phyloP scores from a whole-genome alignment of 1,140 invertebrate species.

The Drosophila santomea region DNA sequence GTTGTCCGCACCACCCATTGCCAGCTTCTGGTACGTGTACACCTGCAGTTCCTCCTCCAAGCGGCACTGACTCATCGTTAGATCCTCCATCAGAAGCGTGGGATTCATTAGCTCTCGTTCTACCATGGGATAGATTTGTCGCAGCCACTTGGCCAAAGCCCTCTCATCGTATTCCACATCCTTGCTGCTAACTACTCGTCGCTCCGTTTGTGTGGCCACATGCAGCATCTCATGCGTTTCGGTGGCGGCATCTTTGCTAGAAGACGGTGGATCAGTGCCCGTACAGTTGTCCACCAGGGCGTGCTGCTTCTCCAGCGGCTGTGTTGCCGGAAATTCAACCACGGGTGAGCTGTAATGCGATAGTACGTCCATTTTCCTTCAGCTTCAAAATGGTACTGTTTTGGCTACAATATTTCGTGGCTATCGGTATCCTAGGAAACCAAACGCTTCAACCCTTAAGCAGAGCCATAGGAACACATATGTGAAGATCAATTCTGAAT shows the following conservation, averaged over 20 bases:
- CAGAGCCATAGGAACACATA: not conserved
- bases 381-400: not conserved
- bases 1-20: conserved; percentile 53
- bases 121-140: conserved; percentile 68
- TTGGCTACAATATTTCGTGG: conserved; percentile 1
- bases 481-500: not conserved
- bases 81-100: conserved; percentile 61
- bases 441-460: not conserved
- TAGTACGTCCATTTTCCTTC: conserved; percentile 72
- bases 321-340: conserved; percentile 68
- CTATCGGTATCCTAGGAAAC: conserved; percentile 47
- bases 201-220: conserved; percentile 67
- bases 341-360: conserved; percentile 74
- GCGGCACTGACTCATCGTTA: conserved; percentile 23
- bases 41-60: conserved; percentile 65
- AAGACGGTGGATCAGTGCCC: conserved; percentile 68
- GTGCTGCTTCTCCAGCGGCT: conserved; percentile 58
- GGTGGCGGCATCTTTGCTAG: conserved; percentile 31
- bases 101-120: conserved; percentile 71
- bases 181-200: conserved; percentile 6
- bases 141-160: conserved; percentile 70
- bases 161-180: conserved; percentile 55
- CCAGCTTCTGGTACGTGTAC: conserved; percentile 71
- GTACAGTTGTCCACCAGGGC: conserved; percentile 68
- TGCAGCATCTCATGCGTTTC: conserved; percentile 48